Evolutionary conservation across 1,140 invertebrate genomes (phyloP).

Genomic region (Ceratosolen solmsi): DNA sequence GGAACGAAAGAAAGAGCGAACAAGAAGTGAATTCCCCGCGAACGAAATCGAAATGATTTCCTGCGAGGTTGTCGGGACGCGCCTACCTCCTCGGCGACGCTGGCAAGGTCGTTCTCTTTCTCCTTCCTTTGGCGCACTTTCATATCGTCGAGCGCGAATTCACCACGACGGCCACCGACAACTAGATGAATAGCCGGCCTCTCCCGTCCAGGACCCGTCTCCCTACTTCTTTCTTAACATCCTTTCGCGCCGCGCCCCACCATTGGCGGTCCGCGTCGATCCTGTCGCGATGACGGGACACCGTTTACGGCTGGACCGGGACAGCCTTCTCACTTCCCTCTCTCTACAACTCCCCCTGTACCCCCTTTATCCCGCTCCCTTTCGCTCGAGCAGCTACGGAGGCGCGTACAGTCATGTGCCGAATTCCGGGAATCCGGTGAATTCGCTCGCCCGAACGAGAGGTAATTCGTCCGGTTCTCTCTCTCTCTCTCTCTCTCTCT

Average conservation of each 20-base stretch:
- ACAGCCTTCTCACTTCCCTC: no score
- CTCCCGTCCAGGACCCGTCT: not conserved
- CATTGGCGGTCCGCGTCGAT: not conserved
- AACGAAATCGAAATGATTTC: slow-evolving; percentile 67
- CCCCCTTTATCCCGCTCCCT: not conserved
- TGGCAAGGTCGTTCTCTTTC: slow-evolving; percentile 64
- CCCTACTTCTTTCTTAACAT: not conserved
- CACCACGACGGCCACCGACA: slow-evolving; percentile 2
- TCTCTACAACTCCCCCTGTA: no score
- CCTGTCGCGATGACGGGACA: not conserved
- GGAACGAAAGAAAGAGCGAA: not conserved
- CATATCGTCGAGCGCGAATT: not conserved
- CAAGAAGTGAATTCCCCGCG: slow-evolving; percentile 37
- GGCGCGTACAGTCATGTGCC: not conserved
- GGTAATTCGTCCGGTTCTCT: not conserved
- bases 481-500: not conserved
- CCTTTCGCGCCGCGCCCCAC: not conserved
- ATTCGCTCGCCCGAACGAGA: not conserved
- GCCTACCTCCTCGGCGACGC: not conserved
- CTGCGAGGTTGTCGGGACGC: slow-evolving; percentile 39
- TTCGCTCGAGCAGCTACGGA: not conserved
- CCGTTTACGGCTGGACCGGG: slow-evolving; percentile 14
- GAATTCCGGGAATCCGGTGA: slow-evolving; percentile 13
- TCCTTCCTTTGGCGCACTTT: slow-evolving; percentile 52
- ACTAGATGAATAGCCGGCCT: not conserved